phyloP scores from a whole-genome alignment of 2,888 invertebrate species.

The Apamea sordens region DNA sequence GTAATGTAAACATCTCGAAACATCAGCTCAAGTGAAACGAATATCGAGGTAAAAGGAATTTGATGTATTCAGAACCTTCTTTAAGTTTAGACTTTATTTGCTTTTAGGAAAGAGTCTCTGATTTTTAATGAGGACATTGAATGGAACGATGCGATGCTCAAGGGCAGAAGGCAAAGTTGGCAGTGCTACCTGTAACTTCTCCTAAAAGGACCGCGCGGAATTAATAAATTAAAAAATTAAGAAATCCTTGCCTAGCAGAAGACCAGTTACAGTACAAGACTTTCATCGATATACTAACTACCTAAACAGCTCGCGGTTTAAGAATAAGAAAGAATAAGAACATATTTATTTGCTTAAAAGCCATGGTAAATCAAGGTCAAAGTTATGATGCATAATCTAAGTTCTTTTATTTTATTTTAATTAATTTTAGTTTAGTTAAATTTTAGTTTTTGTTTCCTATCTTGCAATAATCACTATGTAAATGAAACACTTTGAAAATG shows the following conservation, averaged over 20 bases:
- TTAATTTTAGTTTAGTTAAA: too few relatives aligned
- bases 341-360: too few relatives aligned
- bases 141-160: not conserved
- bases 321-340: too few relatives aligned
- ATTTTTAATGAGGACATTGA: not conserved
- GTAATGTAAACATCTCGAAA: conserved; percentile 18
- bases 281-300: not conserved
- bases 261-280: not conserved
- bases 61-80: not conserved
- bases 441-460: too few relatives aligned
- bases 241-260: too few relatives aligned
- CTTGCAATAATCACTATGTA: too few relatives aligned
- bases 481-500: too few relatives aligned
- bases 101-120: not conserved
- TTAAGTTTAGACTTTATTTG: not conserved
- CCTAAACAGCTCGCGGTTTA: not conserved
- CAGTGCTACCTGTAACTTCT: not conserved
- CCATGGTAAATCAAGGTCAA: too few relatives aligned
- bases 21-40: conserved; percentile 4
- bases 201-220: not conserved
- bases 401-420: too few relatives aligned
- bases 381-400: too few relatives aligned
- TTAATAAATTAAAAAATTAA: not conserved
- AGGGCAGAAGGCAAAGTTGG: not conserved
- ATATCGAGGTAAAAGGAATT: conserved; percentile 9